Conservation (phyloP, 2,888 invertebrate genomes). For the Minunthozetes semirufus region DNA sequence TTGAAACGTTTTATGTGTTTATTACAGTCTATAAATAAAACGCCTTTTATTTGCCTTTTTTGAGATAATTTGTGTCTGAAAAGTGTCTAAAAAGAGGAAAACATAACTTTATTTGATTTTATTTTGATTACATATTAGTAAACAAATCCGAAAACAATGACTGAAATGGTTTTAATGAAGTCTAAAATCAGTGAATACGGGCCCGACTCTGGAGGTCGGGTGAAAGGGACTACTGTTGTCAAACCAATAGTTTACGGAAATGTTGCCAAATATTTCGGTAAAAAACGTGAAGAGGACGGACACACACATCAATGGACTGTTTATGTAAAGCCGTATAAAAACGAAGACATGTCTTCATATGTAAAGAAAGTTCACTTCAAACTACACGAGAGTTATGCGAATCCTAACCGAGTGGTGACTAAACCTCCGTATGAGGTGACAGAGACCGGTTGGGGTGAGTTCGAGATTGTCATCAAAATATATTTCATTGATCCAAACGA, state of each 20-base stretch:
- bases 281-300: conserved; percentile 92
- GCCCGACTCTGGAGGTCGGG: conserved; percentile 35
- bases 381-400: conserved; percentile 92
- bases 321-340: conserved; percentile 80
- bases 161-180: conserved; percentile 19
- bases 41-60: background rate
- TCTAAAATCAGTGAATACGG: conserved; percentile 29
- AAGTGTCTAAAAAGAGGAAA: too few relatives aligned
- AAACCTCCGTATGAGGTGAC: conserved; percentile 95
- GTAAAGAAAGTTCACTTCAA: conserved; percentile 93
- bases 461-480: conserved; percentile 95
- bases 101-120: too few relatives aligned
- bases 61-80: too few relatives aligned
- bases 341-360: conserved; percentile 79
- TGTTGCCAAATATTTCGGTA: conserved; percentile 87
- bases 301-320: conserved; percentile 99
- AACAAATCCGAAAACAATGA: conserved; percentile 6
- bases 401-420: conserved; percentile 83
- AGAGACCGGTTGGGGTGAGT: conserved; percentile 99
- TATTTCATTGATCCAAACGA: conserved; percentile 95
- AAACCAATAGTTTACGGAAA: conserved; percentile 81
- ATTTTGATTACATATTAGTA: background rate
- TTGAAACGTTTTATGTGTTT: too few relatives aligned
- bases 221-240: conserved; percentile 40
- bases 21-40: too few relatives aligned